Evolutionary conservation across 2,888 invertebrate species (phyloP).

Genomic region (Noctua pronuba): DNA sequence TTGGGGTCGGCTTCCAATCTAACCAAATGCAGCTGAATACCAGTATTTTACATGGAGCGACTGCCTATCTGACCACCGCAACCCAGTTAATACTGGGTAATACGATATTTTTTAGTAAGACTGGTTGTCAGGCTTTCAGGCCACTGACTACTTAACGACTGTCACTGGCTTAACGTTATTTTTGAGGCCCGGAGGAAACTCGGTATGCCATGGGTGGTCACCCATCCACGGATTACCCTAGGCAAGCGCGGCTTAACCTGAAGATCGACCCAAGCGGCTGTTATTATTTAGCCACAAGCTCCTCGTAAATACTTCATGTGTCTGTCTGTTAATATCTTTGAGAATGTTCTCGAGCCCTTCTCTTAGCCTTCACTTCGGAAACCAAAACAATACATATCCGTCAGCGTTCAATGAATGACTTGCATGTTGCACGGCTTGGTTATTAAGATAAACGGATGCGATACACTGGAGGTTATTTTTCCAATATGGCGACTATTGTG

Average conservation of each 20-base stretch:
- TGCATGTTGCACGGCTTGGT: conserved; percentile 18
- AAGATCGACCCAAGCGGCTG: neutral
- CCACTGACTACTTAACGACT: neutral
- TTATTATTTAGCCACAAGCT: neutral
- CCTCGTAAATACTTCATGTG: neutral
- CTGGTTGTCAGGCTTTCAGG: too few relatives aligned
- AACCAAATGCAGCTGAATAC: too few relatives aligned
- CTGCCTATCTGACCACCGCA: neutral
- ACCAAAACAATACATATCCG: conserved; percentile 39
- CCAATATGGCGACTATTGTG: neutral
- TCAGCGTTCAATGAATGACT: conserved; percentile 49
- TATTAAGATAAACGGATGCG: conserved; percentile 24
- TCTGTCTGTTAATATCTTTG: conserved; percentile 15
- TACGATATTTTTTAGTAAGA: too few relatives aligned
- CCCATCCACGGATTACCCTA: neutral
- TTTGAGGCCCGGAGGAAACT: neutral
- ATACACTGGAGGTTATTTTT: neutral
- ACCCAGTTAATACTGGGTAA: neutral
- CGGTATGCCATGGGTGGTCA: neutral
- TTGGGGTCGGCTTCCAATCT: too few relatives aligned
- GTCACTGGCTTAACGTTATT: neutral
- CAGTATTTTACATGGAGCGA: too few relatives aligned
- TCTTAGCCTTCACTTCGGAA: neutral
- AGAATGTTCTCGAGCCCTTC: conserved; percentile 2
- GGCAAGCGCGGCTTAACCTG: neutral